Base-by-base conservation (phyloP, 2,888 invertebrate species). In the Scaptodrosophila latifasciaeformis region DNA sequence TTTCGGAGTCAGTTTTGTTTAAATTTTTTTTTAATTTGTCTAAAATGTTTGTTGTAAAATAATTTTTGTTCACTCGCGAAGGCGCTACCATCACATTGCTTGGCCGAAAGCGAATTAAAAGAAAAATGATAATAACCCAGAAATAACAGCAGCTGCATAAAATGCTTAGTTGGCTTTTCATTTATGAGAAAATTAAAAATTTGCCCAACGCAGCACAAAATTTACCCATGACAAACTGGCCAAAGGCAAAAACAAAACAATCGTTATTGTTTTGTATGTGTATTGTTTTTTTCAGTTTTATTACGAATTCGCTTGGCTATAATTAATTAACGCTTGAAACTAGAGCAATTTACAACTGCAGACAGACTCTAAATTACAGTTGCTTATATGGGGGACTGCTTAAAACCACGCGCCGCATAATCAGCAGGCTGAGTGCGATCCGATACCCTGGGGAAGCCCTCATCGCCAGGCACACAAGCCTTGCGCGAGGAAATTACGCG, bases 331-430 rank as follows among this genome's bases (percentile, higher is more conserved):
- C 51, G 54, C 60, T 61, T 62, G 40, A 49, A 67, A 56, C 62
- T 59, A 52, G 59, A 60, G 52, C 47, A 54, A 35, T 43, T 51
- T 43, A 54, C 54, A n/a, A n/a, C n/a, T n/a, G n/a, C n/a, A n/a
- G n/a, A n/a, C n/a, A n/a, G n/a, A n/a, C n/a, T n/a, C n/a, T n/a
- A 12, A 29, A 31, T 12, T 12, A 17, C 43, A 34, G 12, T 15
- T 12, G 43, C 51, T 76, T 82, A 82, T 37, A 84, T 66, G 18
- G 77, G 65, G 12, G 91, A 88, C 0, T 90, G 83, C 62, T 92
- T 91, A 82, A 96, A 96, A 31, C 92, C 93, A 82, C 91, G 89
- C 59, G 89, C 87, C 44, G 90, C 91, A 87, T 93, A 95, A 78
- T 95, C 92, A 15, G 87, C 77, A 12, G 90, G 90, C 45, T 87